Base-by-base conservation (phyloP, 2,888 invertebrate species). In the Hipparchia semele region DNA sequence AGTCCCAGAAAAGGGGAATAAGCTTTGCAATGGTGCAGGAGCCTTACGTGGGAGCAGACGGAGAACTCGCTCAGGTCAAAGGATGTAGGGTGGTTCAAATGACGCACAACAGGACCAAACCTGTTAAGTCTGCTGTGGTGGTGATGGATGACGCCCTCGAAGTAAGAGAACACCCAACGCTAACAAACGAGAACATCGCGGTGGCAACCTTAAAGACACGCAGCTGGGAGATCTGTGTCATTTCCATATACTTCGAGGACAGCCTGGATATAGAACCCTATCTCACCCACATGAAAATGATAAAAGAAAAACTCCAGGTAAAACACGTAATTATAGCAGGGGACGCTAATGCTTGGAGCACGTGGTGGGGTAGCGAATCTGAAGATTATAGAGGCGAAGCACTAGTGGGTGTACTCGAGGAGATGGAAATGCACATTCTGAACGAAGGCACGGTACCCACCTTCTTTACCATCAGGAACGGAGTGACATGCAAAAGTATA, bases 301-400 rank as follows among this genome's bases (percentile, higher is more conserved):
- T 23, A 23, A 23, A 23, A 23, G 23, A 23, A 23, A 23, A 23
- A 23, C 23, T 23, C 23, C 23, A 23, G 23, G 23, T 23, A 23
- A 23, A 23, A 23, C 23, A 23, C 23, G 23, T 23, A 23, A 23
- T 23, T 23, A 23, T 23, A 51, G 76, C 75, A 68, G 77, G 76
- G 1, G 75, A 76, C 33, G n/a, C 45, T 0, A 77, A 78, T 46
- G 75, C 77, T 10, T 75, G 74, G 49, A 76, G 71, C 13, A 9
- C 67, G 1, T 79, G 61, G 53, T 80, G 79, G 80, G 76, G 78
- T 0, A 77, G 79, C 68, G n/a, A n/a, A 2, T 33, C 9, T 1
- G 58, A 33, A 0, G 76, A 79, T 69, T 33, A 66, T 7, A 73
- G 77, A 53, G 80, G 80, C 33, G 73, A 71, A 45, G 68, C 61